Percentiles rank a stretch among this genome's conserved stretches.
These are phyloP conservation scores for Hippasteria phrygiana DNA, from an alignment of 53 echinoderm and acorn worm genomes.

Conservation along the genomic window DNA sequence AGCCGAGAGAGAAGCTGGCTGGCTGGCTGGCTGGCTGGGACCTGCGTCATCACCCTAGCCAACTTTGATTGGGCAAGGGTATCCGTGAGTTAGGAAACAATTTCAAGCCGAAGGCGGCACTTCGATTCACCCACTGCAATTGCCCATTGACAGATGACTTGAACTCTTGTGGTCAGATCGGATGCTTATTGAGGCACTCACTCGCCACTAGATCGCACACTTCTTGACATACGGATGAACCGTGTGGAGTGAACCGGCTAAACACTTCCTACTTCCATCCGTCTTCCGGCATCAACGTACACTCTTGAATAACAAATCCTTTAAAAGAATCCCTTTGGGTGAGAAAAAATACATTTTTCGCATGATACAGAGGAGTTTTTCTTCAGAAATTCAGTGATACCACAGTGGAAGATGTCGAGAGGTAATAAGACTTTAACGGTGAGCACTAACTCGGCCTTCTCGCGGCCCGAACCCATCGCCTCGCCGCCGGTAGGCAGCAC, in stretches of 20 bases:
- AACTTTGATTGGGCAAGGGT: slow-evolving; percentile 59
- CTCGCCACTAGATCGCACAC: slow-evolving; percentile 63
- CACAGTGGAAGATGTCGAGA: slow-evolving; percentile 58
- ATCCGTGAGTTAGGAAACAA: neutral
- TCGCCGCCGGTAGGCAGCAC: slow-evolving; percentile 69
- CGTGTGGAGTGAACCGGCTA: slow-evolving; percentile 24
- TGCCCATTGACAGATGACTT: slow-evolving; percentile 73
- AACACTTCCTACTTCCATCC: neutral
- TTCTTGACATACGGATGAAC: slow-evolving; percentile 54
- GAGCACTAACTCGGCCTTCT: slow-evolving; percentile 93
- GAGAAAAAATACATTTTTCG: neutral
- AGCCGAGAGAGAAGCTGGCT: neutral
- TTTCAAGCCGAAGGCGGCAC: slow-evolving; percentile 44
- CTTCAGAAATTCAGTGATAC: neutral
- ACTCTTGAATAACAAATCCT: neutral
- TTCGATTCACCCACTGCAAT: slow-evolving; percentile 63
- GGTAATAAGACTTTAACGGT: slow-evolving; percentile 79
- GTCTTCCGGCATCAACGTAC: neutral
- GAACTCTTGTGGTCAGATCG: slow-evolving; percentile 59
- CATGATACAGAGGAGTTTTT: neutral
- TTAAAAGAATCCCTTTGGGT: neutral
- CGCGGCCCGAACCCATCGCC: slow-evolving; percentile 69
- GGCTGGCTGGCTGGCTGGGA: neutral
- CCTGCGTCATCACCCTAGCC: slow-evolving; percentile 54
- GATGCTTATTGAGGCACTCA: slow-evolving; percentile 65